Evolutionary conservation across 1,140 invertebrate genomes (phyloP), one percentile per base, ranked within the genome.

Genomic region (Paramacrobiotus metropolitanus): DNA sequence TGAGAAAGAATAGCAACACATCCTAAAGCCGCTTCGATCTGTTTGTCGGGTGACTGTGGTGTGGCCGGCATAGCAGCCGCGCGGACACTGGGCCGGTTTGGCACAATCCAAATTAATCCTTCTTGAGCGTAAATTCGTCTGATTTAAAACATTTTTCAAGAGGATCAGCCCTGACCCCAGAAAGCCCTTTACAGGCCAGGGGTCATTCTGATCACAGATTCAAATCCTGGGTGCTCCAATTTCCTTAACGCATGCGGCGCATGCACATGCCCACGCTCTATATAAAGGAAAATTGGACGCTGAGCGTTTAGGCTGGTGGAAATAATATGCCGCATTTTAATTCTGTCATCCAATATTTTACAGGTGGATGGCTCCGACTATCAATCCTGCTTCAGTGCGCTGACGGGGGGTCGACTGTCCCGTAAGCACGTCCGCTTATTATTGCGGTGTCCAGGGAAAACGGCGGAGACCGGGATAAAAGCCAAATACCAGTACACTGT

Each of bases 401-500:
- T 40, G 34, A 9, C 34, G n/a, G 28, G 24, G 48, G 15, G 48
- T 20, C 48, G 48, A 9, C 24, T 55, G 24, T 9, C 15, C 48
- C 15, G 28, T 15, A 55, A 55, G 48, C 48, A 55, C 15, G 24
- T 24, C 48, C 15, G 24, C 15, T 24, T 55, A 4, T 28, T 55
- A 28, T 24, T 55, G 48, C 48, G 48, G 24, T 55, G 48, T 55
- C 48, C 48, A 15, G 24, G 24, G 15, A 55, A 55, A 55, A 55
- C 24, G 48, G 24, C 48, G 24, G 48, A 55, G 15, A 55, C 15
- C 15, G 28, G 28, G 4, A 55, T 55, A 15, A 55, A 55, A 24
- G 48, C 48, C 48, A 55, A 55, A 55, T 55, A 20, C 28, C 48
- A 55, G 24, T 55, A 55, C 48, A 55, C 48, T 24, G 48, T 55